Percentiles rank a stretch among this genome's conserved stretches.
Evolutionary conservation across 2,888 invertebrate species (phyloP).

Genomic region (Drosophila infuscata): DNA sequence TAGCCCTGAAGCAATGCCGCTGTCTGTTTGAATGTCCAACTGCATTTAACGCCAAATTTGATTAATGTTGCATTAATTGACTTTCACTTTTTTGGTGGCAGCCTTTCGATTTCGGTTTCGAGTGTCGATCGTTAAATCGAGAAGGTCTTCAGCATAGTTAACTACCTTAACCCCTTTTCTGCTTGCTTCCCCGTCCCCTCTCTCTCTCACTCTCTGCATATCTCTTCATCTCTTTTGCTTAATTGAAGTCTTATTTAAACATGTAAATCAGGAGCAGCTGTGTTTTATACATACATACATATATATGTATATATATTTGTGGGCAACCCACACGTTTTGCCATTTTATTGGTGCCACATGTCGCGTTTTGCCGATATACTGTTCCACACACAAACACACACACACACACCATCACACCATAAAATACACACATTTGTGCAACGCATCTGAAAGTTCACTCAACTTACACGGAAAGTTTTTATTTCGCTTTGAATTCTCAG

Average conservation of each 20-base stretch:
- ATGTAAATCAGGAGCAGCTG: slow-evolving; percentile 73
- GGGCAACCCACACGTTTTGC: slow-evolving; percentile 49
- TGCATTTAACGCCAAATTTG: slow-evolving; percentile 40
- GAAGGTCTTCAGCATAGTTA: slow-evolving; percentile 28
- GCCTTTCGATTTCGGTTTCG: slow-evolving; percentile 65
- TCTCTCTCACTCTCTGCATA: not conserved
- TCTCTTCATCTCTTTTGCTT: slow-evolving; percentile 31
- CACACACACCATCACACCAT: slow-evolving; percentile 34
- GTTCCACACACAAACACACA: slow-evolving; percentile 21
- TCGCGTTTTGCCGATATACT: slow-evolving; percentile 58
- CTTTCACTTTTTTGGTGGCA: slow-evolving; percentile 71
- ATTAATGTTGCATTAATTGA: slow-evolving; percentile 81
- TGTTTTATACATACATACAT: slow-evolving; percentile 6
- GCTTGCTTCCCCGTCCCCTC: not conserved
- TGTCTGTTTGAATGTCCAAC: not conserved
- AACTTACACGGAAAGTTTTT: slow-evolving; percentile 32
- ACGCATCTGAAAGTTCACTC: slow-evolving; percentile 39
- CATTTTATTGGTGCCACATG: slow-evolving; percentile 70
- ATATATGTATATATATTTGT: not conserved
- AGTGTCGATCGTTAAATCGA: slow-evolving; percentile 6
- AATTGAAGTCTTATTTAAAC: slow-evolving; percentile 59
- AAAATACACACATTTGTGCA: not conserved
- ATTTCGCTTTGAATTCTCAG: slow-evolving; percentile 46
- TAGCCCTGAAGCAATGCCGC: not conserved
- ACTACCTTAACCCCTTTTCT: not conserved